Conservation (phyloP, 1,140 invertebrate genomes). For the Heliothis subflexa region DNA sequence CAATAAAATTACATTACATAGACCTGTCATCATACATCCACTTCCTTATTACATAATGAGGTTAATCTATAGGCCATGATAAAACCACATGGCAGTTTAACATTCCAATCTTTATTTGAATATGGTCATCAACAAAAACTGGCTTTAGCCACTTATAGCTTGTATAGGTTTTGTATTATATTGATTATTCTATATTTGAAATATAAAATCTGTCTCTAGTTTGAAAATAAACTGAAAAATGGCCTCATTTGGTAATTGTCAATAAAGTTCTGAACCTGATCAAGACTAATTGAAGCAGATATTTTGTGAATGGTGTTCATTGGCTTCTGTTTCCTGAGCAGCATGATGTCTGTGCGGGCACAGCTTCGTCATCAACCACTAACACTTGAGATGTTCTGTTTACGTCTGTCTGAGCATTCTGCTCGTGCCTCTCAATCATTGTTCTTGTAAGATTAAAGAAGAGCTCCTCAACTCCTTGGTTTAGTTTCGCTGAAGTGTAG, state of each 20-base stretch:
- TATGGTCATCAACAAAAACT: background rate
- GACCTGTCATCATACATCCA: background rate
- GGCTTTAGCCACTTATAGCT: too few species aligned
- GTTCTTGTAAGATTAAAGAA: conserved; percentile 94
- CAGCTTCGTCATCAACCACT: conserved; percentile 78
- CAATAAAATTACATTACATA: conserved; percentile 16
- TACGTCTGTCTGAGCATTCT: conserved; percentile 60
- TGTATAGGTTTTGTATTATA: too few species aligned
- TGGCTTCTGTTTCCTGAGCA: conserved; percentile 69
- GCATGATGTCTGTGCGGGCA: conserved; percentile 67
- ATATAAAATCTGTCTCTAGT: too few species aligned
- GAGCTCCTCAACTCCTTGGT: conserved; percentile 96
- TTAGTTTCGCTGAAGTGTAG: conserved; percentile 98
- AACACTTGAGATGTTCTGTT: conserved; percentile 67
- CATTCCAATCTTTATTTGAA: background rate
- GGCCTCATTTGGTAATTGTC: too few species aligned
- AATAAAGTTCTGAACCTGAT: too few species aligned
- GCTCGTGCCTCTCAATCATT: conserved; percentile 72
- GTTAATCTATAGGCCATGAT: too few species aligned
- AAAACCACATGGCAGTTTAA: background rate
- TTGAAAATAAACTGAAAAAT: too few species aligned
- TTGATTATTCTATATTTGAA: too few species aligned
- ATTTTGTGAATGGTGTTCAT: conserved; percentile 44
- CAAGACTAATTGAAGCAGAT: background rate
- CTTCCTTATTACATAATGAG: too few species aligned